Evolutionary conservation across 1,140 invertebrate genomes (phyloP).

Genomic region (Ooceraea biroi): DNA sequence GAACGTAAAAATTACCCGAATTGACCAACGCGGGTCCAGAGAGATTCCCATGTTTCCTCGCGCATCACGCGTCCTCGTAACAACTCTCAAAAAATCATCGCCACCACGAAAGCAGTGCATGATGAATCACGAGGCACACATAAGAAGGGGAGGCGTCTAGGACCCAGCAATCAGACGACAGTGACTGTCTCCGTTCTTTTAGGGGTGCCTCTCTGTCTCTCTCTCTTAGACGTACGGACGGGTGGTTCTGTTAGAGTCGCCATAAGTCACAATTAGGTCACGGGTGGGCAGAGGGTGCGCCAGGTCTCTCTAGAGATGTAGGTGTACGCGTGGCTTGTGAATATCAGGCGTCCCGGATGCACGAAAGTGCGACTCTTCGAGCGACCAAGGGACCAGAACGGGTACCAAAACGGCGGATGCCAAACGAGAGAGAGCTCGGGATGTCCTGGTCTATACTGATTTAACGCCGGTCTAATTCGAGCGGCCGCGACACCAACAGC

Average conservation of each 20-base stretch:
- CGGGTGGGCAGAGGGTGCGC: constrained; percentile 73
- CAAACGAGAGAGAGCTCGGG: constrained; percentile 51
- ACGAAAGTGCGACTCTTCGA: background rate
- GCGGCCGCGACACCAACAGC: constrained; percentile 64
- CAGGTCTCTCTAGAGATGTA: constrained; percentile 70
- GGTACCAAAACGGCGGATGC: constrained; percentile 18
- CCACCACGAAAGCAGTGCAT: background rate
- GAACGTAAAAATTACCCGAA: too few species aligned
- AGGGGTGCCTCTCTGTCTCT: constrained; percentile 49
- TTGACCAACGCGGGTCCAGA: too few species aligned
- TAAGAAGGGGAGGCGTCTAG: constrained; percentile 32
- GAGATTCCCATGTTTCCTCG: too few species aligned
- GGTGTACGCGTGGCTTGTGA: constrained; percentile 69
- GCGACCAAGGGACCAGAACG: background rate
- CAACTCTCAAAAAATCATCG: background rate
- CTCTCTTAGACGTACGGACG: constrained; percentile 62
- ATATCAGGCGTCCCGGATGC: constrained; percentile 54
- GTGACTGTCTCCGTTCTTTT: constrained; percentile 29
- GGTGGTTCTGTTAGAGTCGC: constrained; percentile 78
- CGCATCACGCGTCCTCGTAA: too few species aligned
- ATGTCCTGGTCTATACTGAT: constrained; percentile 79
- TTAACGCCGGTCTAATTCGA: constrained; percentile 80
- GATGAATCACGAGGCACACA: constrained; percentile 1
- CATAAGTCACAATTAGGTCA: constrained; percentile 85
- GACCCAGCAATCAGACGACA: constrained; percentile 51